Percentiles rank a stretch among this genome's conserved stretches.
Evolutionary conservation across 2,797 vertebrate genomes (phyloP).

Genomic region (Odontamblyopus rebecca): DNA sequence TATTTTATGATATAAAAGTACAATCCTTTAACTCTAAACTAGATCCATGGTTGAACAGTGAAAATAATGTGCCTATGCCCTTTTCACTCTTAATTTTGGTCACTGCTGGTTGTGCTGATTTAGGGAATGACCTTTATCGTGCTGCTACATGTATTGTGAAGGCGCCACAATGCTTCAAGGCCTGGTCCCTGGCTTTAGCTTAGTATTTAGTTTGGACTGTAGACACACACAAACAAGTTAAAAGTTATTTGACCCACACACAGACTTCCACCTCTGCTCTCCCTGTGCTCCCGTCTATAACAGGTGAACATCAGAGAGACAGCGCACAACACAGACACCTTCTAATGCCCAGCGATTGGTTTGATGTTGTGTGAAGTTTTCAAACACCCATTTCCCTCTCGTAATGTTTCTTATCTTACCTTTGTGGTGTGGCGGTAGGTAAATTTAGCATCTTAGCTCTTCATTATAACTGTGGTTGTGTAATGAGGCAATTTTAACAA

Average conservation of each 20-base stretch:
- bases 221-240: conserved; percentile 5
- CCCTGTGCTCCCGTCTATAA: conserved; percentile 16
- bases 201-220: conserved; percentile 17
- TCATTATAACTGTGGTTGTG: conserved; percentile 5
- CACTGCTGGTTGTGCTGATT: conserved; percentile 33
- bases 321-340: conserved; percentile 29
- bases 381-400: conserved; percentile 23
- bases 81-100: conserved; percentile 39
- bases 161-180: conserved; percentile 3
- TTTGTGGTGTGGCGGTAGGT: background rate
- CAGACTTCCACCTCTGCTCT: conserved; percentile 9
- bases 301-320: conserved; percentile 40
- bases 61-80: conserved; percentile 39
- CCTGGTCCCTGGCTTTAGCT: conserved; percentile 5
- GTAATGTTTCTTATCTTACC: conserved; percentile 19
- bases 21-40: conserved; percentile 22
- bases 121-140: conserved; percentile 38
- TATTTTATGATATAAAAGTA: conserved; percentile 33
- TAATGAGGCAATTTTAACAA: background rate
- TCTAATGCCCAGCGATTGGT: conserved; percentile 31
- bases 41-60: conserved; percentile 20
- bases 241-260: conserved; percentile 19
- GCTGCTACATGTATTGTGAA: conserved; percentile 24
- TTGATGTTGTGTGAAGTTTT: conserved; percentile 35
- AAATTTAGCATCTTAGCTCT: conserved; percentile 14